Percentiles rank a stretch among this genome's conserved stretches.
phyloP scores from a whole-genome alignment of 2,888 invertebrate genomes.

The Steinernema hermaphroditum region DNA sequence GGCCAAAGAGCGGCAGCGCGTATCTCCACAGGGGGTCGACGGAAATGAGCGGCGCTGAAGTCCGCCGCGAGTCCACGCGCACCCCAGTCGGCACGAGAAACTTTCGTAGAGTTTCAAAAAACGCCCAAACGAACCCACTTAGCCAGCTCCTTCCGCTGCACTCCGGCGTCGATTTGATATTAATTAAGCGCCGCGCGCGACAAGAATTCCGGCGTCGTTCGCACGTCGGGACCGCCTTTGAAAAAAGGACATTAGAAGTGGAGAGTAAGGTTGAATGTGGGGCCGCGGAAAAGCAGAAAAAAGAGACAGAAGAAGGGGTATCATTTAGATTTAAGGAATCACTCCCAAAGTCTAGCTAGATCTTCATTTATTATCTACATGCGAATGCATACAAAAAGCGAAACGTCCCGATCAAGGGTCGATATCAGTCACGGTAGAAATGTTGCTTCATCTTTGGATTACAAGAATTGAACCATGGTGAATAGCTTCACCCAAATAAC shows the following conservation, averaged over 20 bases:
- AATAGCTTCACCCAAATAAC: too few species aligned
- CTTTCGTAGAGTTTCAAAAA: not conserved
- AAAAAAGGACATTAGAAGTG: not conserved
- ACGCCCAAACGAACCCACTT: slow-evolving; percentile 18
- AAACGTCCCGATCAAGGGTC: too few species aligned
- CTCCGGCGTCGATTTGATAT: slow-evolving; percentile 25
- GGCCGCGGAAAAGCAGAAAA: not conserved
- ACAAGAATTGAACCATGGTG: too few species aligned
- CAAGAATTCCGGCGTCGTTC: slow-evolving; percentile 7
- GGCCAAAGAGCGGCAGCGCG: not conserved
- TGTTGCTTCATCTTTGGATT: too few species aligned
- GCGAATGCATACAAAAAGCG: too few species aligned
- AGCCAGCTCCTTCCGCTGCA: not conserved
- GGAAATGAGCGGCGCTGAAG: slow-evolving; percentile 2
- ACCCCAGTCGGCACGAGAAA: not conserved
- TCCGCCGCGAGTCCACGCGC: not conserved
- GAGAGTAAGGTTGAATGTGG: not conserved
- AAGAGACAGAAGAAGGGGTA: too few species aligned
- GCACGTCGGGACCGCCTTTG: not conserved
- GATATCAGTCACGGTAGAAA: too few species aligned
- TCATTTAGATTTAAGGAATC: too few species aligned
- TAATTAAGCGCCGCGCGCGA: slow-evolving; percentile 24
- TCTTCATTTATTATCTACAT: too few species aligned
- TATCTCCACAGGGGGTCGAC: not conserved
- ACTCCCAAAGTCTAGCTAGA: too few species aligned